Evolutionary conservation across 2,797 vertebrate genomes (phyloP).

Genomic region (Sebastes taczanowskii): DNA sequence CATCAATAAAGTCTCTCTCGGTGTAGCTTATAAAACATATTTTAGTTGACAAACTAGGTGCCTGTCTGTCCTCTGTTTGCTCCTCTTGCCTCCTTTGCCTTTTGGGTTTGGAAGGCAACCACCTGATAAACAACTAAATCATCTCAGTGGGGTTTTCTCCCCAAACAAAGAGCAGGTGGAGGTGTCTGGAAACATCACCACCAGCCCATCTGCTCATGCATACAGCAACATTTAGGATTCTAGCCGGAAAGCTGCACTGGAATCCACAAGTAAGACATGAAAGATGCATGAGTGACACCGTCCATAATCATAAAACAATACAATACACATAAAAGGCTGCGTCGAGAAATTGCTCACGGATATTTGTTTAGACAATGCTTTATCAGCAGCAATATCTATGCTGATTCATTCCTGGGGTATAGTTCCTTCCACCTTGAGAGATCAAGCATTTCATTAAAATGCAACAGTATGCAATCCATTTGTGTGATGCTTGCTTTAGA

Average conservation of each 20-base stretch:
- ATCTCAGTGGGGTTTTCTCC: background rate
- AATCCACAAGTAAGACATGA: conserved; percentile 11
- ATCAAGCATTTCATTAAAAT: conserved; percentile 21
- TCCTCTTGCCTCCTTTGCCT: conserved; percentile 15
- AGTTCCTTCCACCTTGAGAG: conserved; percentile 8
- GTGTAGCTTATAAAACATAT: background rate
- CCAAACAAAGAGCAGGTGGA: conserved; percentile 24
- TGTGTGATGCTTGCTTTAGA: conserved; percentile 1
- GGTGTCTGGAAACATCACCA: background rate
- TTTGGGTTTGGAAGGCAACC: conserved; percentile 34
- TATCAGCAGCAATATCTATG: conserved; percentile 22
- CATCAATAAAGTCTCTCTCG: conserved; percentile 23
- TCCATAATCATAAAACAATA: conserved; percentile 3
- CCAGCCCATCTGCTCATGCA: conserved; percentile 6
- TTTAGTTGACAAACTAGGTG: conserved; percentile 11
- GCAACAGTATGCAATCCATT: background rate
- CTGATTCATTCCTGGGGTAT: conserved; percentile 21
- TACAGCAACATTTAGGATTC: background rate
- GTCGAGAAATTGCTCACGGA: background rate
- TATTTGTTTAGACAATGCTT: conserved; percentile 22
- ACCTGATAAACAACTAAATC: conserved; percentile 1
- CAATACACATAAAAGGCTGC: background rate
- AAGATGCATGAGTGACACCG: conserved; percentile 14
- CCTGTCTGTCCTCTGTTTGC: conserved; percentile 7
- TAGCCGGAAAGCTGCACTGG: background rate